phyloP scores from a whole-genome alignment of 2,888 invertebrate species.

The Catocala sponsa region DNA sequence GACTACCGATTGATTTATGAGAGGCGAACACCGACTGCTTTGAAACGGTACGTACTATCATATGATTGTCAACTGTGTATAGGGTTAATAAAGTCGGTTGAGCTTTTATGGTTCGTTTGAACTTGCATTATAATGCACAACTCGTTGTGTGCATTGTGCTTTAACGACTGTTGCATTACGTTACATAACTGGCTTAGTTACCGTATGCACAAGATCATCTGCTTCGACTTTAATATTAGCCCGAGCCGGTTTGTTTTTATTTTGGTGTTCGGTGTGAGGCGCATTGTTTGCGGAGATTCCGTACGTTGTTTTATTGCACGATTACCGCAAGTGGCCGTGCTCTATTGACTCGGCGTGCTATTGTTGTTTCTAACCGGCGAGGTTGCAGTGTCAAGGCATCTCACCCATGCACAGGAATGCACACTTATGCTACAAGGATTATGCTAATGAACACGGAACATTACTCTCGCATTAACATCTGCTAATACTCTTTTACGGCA shows the following conservation, averaged over 20 bases:
- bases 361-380: conserved; percentile 67
- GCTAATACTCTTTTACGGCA: conserved; percentile 24
- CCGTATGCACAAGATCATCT: conserved; percentile 47
- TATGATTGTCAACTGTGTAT: conserved; percentile 56
- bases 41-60: conserved; percentile 77
- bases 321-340: conserved; percentile 71
- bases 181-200: conserved; percentile 47
- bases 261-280: conserved; percentile 55
- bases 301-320: conserved; percentile 66
- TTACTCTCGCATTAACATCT: conserved; percentile 24
- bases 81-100: conserved; percentile 36
- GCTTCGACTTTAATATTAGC: conserved; percentile 48
- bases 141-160: conserved; percentile 46
- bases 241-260: conserved; percentile 58
- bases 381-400: conserved; percentile 80
- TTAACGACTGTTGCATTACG: conserved; percentile 46
- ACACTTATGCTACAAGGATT: conserved; percentile 47
- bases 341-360: conserved; percentile 74
- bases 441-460: conserved; percentile 50
- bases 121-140: conserved; percentile 47
- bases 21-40: conserved; percentile 64
- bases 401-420: conserved; percentile 57
- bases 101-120: conserved; percentile 48
- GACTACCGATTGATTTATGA: conserved; percentile 72
- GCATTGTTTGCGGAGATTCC: conserved; percentile 67